Percentiles rank a stretch among this genome's conserved stretches.
These are phyloP conservation scores for Rafetus swinhoei DNA, from an alignment of 2,113 vertebrate genomes.

Conservation along the genomic window DNA sequence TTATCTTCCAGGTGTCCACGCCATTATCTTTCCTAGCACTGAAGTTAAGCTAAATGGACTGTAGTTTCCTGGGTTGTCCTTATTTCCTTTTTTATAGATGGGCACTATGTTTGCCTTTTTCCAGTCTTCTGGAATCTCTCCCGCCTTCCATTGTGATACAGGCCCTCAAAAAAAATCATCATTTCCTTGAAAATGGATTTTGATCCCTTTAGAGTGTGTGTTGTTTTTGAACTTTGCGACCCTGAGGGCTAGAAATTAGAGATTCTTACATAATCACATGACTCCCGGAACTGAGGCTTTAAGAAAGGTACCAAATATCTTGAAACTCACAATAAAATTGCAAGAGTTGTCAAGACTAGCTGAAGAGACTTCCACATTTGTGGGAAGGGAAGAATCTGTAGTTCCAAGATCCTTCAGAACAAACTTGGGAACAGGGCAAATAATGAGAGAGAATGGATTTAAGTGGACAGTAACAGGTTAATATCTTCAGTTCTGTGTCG, in stretches of 20 bases:
- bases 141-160: no score
- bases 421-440: background rate
- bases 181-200: background rate
- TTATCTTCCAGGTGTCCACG: no score
- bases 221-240: background rate
- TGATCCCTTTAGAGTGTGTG: background rate
- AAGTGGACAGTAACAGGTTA: background rate
- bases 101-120: no score
- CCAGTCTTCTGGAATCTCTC: no score
- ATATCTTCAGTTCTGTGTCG: background rate
- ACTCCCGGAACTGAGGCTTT: background rate
- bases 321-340: background rate
- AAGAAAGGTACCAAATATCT: background rate
- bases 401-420: background rate
- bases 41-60: no score
- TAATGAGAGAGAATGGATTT: background rate
- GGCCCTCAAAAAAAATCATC: background rate
- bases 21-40: no score
- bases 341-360: background rate
- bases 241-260: background rate
- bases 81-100: no score
- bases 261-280: background rate
- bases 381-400: background rate
- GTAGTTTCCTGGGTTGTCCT: no score
- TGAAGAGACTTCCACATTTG: background rate